phyloP scores from a whole-genome alignment of 2,888 invertebrate species.

The Himalopsyche japonica region DNA sequence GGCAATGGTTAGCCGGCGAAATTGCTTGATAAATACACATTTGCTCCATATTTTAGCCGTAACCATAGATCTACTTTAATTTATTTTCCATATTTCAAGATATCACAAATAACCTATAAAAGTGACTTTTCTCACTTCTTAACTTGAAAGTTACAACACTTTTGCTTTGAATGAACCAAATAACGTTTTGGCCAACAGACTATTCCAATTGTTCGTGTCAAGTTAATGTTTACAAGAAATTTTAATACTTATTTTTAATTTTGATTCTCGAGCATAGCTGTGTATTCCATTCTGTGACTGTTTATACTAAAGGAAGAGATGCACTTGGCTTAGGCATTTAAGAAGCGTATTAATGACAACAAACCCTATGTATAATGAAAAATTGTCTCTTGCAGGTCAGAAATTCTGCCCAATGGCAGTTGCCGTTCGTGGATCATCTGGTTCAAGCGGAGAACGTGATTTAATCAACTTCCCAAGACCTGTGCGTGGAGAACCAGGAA shows the following conservation, averaged over 20 bases:
- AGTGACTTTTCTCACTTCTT: background rate
- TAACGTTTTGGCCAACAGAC: too few relatives aligned
- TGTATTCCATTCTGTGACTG: too few relatives aligned
- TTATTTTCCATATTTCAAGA: background rate
- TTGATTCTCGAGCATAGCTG: too few relatives aligned
- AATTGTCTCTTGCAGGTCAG: slow-evolving; percentile 48
- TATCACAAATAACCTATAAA: background rate
- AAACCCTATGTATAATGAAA: too few relatives aligned
- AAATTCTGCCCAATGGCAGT: slow-evolving; percentile 57
- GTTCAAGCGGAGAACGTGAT: slow-evolving; percentile 67
- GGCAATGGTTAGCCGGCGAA: background rate
- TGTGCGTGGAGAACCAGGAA: slow-evolving; percentile 71
- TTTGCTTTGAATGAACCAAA: too few relatives aligned
- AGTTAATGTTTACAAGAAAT: too few relatives aligned
- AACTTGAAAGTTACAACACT: too few relatives aligned
- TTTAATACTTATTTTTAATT: too few relatives aligned
- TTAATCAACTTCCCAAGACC: slow-evolving; percentile 75
- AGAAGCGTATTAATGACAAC: too few relatives aligned
- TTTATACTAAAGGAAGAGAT: too few relatives aligned
- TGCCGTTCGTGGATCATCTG: slow-evolving; percentile 58
- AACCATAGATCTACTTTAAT: background rate
- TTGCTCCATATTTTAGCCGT: background rate
- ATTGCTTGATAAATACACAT: background rate
- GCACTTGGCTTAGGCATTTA: too few relatives aligned
- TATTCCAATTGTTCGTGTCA: too few relatives aligned